These are phyloP conservation scores for Trinorchestia longiramus DNA, from an alignment of 1,140 invertebrate genomes.

Conservation along the genomic window DNA sequence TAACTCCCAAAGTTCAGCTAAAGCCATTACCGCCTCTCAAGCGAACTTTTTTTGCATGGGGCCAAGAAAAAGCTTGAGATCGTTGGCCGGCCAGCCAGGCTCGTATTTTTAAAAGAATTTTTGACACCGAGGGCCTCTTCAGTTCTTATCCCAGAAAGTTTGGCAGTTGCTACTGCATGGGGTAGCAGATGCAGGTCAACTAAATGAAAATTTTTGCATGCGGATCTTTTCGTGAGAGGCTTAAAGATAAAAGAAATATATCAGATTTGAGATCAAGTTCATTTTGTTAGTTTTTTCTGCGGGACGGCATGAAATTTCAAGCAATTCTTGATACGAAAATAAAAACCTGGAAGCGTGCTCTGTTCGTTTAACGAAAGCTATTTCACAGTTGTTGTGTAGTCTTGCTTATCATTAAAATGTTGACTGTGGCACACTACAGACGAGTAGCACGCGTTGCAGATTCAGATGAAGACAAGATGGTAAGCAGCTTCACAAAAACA, in stretches of 20 bases:
- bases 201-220: background rate
- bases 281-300: background rate
- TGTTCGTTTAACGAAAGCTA: background rate
- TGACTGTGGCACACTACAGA: background rate
- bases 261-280: background rate
- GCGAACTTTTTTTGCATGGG: background rate
- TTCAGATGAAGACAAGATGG: background rate
- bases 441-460: background rate
- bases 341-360: background rate
- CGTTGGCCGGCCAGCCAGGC: background rate
- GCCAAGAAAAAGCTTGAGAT: background rate
- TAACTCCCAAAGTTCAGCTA: constrained; percentile 1
- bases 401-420: background rate
- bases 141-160: background rate
- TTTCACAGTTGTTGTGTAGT: background rate
- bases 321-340: background rate
- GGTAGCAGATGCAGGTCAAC: background rate
- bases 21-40: background rate
- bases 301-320: background rate
- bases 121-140: background rate
- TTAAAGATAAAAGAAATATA: background rate
- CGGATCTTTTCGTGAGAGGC: background rate
- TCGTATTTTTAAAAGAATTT: constrained; percentile 11
- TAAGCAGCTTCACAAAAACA: background rate
- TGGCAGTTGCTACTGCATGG: background rate